A percentile compares a stretch with the other conserved stretches of the same genome.
Evolutionary conservation across 2,113 vertebrate genomes (phyloP).

Genomic region (Microcebus tavaratra): DNA sequence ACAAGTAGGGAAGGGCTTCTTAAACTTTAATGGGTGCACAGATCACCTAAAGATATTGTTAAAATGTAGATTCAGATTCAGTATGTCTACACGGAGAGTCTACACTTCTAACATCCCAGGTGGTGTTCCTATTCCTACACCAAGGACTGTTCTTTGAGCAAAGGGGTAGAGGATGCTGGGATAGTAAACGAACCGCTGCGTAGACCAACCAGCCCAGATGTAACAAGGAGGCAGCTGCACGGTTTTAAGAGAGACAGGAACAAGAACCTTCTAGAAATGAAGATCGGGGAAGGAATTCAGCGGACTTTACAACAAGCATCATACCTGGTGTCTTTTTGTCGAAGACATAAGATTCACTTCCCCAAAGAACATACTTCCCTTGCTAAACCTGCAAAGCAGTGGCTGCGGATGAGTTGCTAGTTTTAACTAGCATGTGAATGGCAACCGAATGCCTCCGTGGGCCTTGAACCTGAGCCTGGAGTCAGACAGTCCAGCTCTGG

Average conservation of each 20-base stretch:
- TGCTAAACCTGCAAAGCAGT: not conserved
- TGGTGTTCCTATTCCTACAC: not conserved
- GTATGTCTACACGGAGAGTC: not conserved
- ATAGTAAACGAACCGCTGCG: not conserved
- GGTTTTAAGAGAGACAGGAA: not conserved
- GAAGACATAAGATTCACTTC: not conserved
- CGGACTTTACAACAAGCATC: not conserved
- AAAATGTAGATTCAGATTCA: not conserved
- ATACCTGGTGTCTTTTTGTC: not conserved
- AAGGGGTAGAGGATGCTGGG: not conserved
- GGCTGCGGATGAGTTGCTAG: not conserved
- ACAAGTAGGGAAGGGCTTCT: not conserved
- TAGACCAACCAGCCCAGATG: not conserved
- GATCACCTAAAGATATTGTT: not conserved
- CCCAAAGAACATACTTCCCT: not conserved
- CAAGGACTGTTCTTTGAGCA: not conserved
- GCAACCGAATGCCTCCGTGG: not conserved
- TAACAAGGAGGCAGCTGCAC: not conserved
- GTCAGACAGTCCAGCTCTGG: not conserved
- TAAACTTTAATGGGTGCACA: not conserved
- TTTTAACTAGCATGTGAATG: not conserved
- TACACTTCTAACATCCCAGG: not conserved
- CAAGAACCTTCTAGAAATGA: not conserved
- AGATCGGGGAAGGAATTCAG: not conserved
- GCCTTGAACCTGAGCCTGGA: not conserved